Conservation (phyloP, 2,797 vertebrate species). For the Leptodactylus fallax region DNA sequence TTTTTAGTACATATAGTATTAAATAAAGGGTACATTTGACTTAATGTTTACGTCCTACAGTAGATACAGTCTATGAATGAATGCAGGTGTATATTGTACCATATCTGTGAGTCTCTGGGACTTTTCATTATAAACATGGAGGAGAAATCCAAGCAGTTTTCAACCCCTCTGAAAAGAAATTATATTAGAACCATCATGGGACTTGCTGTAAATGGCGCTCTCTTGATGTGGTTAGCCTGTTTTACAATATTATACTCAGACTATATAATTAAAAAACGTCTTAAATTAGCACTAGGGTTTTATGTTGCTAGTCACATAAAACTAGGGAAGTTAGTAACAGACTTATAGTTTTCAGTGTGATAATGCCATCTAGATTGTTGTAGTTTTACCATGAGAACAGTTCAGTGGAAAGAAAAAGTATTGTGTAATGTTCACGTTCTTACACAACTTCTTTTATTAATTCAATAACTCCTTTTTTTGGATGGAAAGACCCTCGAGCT, state of each 20-base stretch:
- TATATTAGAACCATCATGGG: conserved; percentile 10
- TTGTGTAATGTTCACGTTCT: background rate
- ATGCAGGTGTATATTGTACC: no score
- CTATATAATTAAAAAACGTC: conserved; percentile 5
- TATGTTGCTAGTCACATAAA: background rate
- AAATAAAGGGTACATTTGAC: no score
- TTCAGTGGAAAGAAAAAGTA: background rate
- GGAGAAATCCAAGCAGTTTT: background rate
- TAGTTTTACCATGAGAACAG: background rate
- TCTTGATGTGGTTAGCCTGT: conserved; percentile 33
- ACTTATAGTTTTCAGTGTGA: background rate
- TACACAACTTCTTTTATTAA: background rate
- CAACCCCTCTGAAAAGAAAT: conserved; percentile 15
- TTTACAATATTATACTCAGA: conserved; percentile 16
- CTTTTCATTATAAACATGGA: background rate
- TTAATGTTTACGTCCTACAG: no score
- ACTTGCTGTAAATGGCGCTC: background rate
- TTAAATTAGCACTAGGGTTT: conserved; percentile 6
- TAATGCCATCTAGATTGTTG: background rate
- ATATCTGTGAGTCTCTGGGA: no score
- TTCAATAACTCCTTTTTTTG: background rate
- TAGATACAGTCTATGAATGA: no score
- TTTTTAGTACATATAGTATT: no score
- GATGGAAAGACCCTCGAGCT: background rate
- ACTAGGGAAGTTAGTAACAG: background rate